These are phyloP conservation scores for Willowsia nigromaculata DNA, from an alignment of 2,888 invertebrate genomes.

Conservation along the genomic window DNA sequence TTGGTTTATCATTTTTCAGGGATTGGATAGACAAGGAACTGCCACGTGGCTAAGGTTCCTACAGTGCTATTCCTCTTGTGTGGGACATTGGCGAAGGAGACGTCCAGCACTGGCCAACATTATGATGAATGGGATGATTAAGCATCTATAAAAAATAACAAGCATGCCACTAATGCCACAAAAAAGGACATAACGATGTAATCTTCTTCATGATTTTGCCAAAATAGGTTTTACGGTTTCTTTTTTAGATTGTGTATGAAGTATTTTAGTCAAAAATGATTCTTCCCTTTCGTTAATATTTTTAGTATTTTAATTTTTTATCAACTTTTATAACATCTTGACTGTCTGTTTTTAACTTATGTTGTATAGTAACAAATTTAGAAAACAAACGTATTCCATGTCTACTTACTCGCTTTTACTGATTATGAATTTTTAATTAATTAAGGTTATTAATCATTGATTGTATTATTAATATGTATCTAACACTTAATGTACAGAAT, in stretches of 20 bases:
- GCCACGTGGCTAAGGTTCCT: slow-evolving; percentile 94
- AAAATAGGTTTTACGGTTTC: neutral
- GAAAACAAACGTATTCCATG: no score
- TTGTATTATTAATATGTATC: no score
- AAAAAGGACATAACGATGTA: no score
- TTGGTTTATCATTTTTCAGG: slow-evolving; percentile 82
- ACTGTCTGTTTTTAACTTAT: neutral
- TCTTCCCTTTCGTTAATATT: neutral
- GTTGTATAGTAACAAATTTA: neutral
- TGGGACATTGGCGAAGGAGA: slow-evolving; percentile 95
- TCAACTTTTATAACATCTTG: neutral
- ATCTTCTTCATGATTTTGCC: no score
- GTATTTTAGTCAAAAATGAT: neutral
- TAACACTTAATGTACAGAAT: no score
- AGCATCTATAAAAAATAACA: slow-evolving; percentile 73
- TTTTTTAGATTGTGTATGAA: neutral
- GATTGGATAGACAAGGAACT: slow-evolving; percentile 92
- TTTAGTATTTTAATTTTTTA: neutral
- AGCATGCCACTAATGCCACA: no score
- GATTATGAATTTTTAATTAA: no score
- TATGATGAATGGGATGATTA: slow-evolving; percentile 90
- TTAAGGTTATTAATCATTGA: neutral
- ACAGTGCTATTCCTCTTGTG: slow-evolving; percentile 94
- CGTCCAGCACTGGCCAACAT: slow-evolving; percentile 97
- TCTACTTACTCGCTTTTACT: no score